Evolutionary conservation across 2,888 invertebrate species (phyloP).

Genomic region (Dermolepida albohirtum): DNA sequence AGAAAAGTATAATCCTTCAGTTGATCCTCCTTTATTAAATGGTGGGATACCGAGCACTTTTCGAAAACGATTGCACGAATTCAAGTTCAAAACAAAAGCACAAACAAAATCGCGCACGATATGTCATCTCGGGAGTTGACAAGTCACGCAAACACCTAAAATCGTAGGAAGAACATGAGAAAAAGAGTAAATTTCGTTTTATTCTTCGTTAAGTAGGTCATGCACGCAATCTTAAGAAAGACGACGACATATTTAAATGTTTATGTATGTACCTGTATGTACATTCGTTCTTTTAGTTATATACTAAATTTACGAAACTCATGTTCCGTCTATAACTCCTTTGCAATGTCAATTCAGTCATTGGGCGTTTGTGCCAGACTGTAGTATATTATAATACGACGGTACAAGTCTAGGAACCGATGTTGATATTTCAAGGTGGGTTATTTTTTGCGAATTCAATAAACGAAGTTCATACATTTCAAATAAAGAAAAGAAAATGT

Average conservation of each 20-base stretch:
- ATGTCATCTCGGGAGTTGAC: background rate
- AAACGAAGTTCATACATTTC: too few species aligned
- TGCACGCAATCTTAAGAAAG: too few species aligned
- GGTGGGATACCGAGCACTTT: background rate
- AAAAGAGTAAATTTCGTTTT: background rate
- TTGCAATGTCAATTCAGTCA: background rate
- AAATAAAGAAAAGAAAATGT: too few species aligned
- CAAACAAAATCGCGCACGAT: background rate
- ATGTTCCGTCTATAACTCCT: background rate
- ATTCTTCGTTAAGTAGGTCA: too few species aligned
- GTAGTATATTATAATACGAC: too few species aligned
- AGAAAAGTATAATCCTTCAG: too few species aligned
- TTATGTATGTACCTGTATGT: background rate
- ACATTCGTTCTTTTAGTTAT: background rate
- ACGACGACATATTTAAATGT: background rate
- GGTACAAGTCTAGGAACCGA: too few species aligned
- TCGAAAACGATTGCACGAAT: background rate
- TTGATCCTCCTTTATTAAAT: too few species aligned
- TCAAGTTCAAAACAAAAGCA: background rate
- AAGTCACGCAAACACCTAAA: constrained; percentile 4
- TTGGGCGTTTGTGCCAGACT: too few species aligned
- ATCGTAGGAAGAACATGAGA: background rate
- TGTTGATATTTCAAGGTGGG: too few species aligned
- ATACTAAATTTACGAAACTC: background rate
- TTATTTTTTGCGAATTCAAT: too few species aligned